Percentiles rank a stretch among this genome's conserved stretches.
phyloP scores from a whole-genome alignment of 2,888 invertebrate species.

The Plemyria rubiginata region DNA sequence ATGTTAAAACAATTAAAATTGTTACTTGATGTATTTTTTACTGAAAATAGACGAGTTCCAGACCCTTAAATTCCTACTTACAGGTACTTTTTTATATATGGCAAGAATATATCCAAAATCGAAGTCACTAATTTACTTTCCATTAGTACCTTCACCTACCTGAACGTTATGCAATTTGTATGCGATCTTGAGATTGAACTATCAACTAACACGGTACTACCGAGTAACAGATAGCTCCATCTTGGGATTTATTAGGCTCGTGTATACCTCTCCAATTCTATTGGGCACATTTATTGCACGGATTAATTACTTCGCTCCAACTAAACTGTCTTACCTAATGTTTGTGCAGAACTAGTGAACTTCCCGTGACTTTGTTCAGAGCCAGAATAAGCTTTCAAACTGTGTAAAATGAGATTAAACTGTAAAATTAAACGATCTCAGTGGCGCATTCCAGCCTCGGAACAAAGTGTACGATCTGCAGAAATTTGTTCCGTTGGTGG shows the following conservation, averaged over 20 bases:
- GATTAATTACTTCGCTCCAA: conserved; percentile 24
- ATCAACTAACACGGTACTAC: conserved; percentile 1
- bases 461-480: too few species aligned
- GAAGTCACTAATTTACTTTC: not conserved
- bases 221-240: conserved; percentile 31
- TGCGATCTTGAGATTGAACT: conserved; percentile 19
- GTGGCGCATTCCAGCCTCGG: too few species aligned
- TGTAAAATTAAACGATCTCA: too few species aligned
- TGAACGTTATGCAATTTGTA: conserved; percentile 28
- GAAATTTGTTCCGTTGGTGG: too few species aligned
- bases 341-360: not conserved
- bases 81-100: too few species aligned
- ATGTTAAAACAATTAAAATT: too few species aligned
- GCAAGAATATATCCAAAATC: not conserved
- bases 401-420: too few species aligned
- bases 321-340: conserved; percentile 14
- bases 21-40: too few species aligned
- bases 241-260: conserved; percentile 26
- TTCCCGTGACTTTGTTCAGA: not conserved
- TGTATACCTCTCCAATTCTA: conserved; percentile 17
- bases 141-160: not conserved
- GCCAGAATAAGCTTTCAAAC: too few species aligned
- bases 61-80: too few species aligned
- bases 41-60: too few species aligned
- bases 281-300: conserved; percentile 27